Conservation (phyloP, 2,888 invertebrate species). For the Syrista parreyssii region DNA sequence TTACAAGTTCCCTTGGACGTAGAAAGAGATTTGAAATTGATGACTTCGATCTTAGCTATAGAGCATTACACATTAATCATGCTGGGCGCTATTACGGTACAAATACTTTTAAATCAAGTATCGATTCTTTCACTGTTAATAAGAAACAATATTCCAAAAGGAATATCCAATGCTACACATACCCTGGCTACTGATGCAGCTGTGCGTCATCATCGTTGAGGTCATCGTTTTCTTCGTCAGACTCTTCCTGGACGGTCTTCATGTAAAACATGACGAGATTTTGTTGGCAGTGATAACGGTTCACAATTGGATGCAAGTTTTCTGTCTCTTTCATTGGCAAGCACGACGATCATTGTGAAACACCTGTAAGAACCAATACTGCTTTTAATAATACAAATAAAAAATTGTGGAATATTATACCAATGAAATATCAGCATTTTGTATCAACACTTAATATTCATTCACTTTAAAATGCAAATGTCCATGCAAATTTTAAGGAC, state of each 20-base stretch:
- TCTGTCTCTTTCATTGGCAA: conserved; percentile 58
- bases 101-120: background rate
- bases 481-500: background rate
- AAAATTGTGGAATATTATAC: background rate
- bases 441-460: background rate
- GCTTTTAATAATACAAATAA: background rate
- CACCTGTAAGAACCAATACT: background rate
- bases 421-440: background rate
- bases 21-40: conserved; percentile 59
- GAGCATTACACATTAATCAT: conserved; percentile 61
- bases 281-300: conserved; percentile 50
- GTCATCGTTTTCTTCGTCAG: conserved; percentile 53
- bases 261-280: conserved; percentile 56
- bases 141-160: conserved; percentile 29
- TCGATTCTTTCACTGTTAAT: background rate
- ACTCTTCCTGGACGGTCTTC: conserved; percentile 57
- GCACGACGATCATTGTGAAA: conserved; percentile 25
- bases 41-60: conserved; percentile 61
- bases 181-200: conserved; percentile 62
- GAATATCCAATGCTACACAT: conserved; percentile 60
- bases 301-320: conserved; percentile 63
- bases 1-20: conserved; percentile 48
- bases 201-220: conserved; percentile 59
- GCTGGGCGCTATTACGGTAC: conserved; percentile 59
- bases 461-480: background rate